Base-by-base conservation (phyloP, 2,797 vertebrate genomes). In the Rhincodon typus region DNA sequence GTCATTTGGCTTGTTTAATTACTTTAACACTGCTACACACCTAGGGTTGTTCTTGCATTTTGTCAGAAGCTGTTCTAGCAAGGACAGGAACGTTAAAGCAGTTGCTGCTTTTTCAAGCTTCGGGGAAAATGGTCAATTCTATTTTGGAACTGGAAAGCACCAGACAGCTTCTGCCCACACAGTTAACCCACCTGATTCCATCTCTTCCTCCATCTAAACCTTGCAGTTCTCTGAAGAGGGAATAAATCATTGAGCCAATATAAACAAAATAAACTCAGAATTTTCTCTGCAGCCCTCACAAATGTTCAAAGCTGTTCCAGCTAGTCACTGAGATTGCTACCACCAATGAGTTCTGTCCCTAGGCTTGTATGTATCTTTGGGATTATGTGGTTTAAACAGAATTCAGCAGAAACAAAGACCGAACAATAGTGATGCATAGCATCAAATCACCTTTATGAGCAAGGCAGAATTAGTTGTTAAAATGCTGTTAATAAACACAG, bases 401-500 rank as follows among this genome's bases (percentile, higher is more conserved):
- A 25, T 67, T 93, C 34, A 67, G 57, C 62, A 70, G 21, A 13
- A 5, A 67, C 30, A 74, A 27, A 72, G 90, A 93, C 2, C 5
- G 42, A 38, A 53, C 13, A 34, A 30, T 42, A 94, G 42, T 50
- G 69, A 72, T 72, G 23, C 42, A 50, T 13, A 7, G 12, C 42
- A 12, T 72, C 66, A 27, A 46, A 42, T 70, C 50, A 70, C 3
- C 25, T 53, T 46, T 74, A 13, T 70, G 69, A 94, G 10, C 42
- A 74, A 46, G 23, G 27, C 67, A 42, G 34, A 94, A 25, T 34
- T 27, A 30, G 94, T 15, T 25, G 21, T 2, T 93, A 34, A 67
- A 93, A 93, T 93, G 34, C 42, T 72, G 94, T 30, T 94, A 74
- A 94, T 74, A 42, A 94, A 74, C 70, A 94, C 23, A 66, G 38